Conservation (phyloP, 2,113 vertebrate species). For the Engraulis encrasicolus region DNA sequence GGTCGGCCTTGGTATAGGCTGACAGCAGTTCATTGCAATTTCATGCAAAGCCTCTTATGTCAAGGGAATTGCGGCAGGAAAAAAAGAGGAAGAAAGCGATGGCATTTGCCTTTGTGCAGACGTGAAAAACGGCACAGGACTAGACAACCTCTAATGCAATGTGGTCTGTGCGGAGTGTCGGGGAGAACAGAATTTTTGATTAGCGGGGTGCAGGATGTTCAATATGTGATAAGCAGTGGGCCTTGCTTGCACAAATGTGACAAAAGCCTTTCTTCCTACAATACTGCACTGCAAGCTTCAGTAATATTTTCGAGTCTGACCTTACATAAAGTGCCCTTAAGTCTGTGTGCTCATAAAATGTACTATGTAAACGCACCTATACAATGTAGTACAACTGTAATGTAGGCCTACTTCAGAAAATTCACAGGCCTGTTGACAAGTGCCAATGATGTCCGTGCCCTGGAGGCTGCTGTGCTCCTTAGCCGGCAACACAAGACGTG, state of each 20-base stretch:
- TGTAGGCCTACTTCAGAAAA: too few species aligned
- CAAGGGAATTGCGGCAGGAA: not conserved
- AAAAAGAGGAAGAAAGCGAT: not conserved
- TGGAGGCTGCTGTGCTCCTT: too few species aligned
- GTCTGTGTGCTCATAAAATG: not conserved
- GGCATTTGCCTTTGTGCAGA: not conserved
- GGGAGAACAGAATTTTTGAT: not conserved
- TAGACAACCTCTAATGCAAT: not conserved
- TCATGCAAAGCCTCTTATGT: constrained; percentile 17
- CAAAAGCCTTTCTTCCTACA: not conserved
- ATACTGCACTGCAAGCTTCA: not conserved
- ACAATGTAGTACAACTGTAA: too few species aligned
- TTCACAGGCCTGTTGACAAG: too few species aligned
- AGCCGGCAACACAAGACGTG: too few species aligned
- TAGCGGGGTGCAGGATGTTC: not conserved
- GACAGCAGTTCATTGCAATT: constrained; percentile 16
- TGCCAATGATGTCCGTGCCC: too few species aligned
- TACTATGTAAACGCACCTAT: too few species aligned
- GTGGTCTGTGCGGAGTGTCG: not conserved
- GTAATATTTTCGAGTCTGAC: not conserved
- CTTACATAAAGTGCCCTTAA: not conserved
- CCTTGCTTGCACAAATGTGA: not conserved
- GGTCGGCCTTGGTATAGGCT: not conserved
- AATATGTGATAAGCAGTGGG: not conserved
- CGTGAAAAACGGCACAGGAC: not conserved